Percentiles rank a stretch among this genome's conserved stretches.
Evolutionary conservation across 2,797 vertebrate species (phyloP).

Genomic region (Dendrocincla tyrannina): DNA sequence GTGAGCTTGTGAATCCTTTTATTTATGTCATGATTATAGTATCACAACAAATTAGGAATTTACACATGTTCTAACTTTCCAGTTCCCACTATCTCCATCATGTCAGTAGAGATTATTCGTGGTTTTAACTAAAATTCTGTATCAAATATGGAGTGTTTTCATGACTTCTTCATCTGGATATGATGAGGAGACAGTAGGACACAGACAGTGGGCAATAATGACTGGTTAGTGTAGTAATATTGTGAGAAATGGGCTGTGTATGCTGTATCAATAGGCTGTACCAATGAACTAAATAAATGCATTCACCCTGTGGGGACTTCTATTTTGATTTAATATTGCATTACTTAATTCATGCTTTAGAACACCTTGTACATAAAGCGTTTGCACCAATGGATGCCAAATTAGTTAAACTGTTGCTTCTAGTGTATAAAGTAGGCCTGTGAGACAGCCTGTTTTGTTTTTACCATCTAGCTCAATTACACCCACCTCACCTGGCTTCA

Average conservation of each 20-base stretch:
- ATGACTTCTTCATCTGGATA: not conserved
- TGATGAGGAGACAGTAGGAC: not conserved
- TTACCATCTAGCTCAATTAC: not conserved
- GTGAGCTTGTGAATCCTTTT: not conserved
- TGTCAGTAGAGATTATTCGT: not conserved
- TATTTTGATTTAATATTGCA: not conserved
- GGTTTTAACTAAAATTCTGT: not conserved
- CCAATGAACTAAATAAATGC: not conserved
- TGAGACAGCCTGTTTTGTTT: not conserved
- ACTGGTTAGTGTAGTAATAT: not conserved
- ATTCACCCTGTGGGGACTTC: rapidly evolving
- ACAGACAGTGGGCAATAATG: not conserved
- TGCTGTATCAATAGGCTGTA: not conserved
- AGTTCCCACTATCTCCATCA: not conserved
- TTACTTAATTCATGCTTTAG: not conserved
- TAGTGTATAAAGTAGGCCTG: not conserved
- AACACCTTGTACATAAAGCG: not conserved
- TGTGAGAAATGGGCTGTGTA: not conserved
- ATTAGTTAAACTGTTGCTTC: not conserved
- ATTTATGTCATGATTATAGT: not conserved
- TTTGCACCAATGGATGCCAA: not conserved
- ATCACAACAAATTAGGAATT: not conserved
- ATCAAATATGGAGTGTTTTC: not conserved
- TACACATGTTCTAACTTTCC: not conserved
- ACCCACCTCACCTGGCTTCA: not conserved